These are phyloP conservation scores for Zaprionus nigranus DNA, from an alignment of 1,140 invertebrate species.

Conservation along the genomic window DNA sequence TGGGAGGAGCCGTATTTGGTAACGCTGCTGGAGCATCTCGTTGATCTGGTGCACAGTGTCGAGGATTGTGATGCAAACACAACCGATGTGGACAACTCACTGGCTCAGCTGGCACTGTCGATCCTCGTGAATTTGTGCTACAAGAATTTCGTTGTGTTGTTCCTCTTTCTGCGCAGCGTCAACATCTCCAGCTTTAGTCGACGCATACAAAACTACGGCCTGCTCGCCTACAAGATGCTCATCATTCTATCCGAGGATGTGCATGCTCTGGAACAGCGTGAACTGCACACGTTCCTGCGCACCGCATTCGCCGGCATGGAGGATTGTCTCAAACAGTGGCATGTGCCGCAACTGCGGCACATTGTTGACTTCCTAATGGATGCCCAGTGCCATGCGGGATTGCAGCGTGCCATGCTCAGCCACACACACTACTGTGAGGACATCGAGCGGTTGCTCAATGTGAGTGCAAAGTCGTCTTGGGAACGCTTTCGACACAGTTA, in stretches of 20 bases:
- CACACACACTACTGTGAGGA: conserved; percentile 72
- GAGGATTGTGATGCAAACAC: conserved; percentile 28
- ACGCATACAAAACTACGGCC: conserved; percentile 81
- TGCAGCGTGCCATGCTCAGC: conserved; percentile 70
- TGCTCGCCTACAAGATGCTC: conserved; percentile 86
- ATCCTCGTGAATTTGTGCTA: conserved; percentile 87
- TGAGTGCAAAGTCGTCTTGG: conserved; percentile 45
- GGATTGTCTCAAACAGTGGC: conserved; percentile 85
- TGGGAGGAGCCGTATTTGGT: conserved; percentile 87
- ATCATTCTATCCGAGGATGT: conserved; percentile 86
- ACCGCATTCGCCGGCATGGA: conserved; percentile 84
- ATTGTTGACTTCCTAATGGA: conserved; percentile 86
- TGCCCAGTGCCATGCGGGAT: conserved; percentile 59
- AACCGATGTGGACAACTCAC: conserved; percentile 67
- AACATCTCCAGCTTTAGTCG: conserved; percentile 84
- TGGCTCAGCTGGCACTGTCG: conserved; percentile 85
- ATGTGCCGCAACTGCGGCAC: conserved; percentile 85
- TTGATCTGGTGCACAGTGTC: conserved; percentile 75
- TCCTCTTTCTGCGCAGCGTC: conserved; percentile 85
- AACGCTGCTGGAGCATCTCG: conserved; percentile 85
- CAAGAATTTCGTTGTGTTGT: conserved; percentile 86
- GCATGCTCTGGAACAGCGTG: conserved; percentile 74
- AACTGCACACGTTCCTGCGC: conserved; percentile 84
- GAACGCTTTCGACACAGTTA: neutral
- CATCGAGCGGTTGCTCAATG: conserved; percentile 71